Evolutionary conservation across 2,797 vertebrate species (phyloP).

Genomic region (Carcharodon carcharias): DNA sequence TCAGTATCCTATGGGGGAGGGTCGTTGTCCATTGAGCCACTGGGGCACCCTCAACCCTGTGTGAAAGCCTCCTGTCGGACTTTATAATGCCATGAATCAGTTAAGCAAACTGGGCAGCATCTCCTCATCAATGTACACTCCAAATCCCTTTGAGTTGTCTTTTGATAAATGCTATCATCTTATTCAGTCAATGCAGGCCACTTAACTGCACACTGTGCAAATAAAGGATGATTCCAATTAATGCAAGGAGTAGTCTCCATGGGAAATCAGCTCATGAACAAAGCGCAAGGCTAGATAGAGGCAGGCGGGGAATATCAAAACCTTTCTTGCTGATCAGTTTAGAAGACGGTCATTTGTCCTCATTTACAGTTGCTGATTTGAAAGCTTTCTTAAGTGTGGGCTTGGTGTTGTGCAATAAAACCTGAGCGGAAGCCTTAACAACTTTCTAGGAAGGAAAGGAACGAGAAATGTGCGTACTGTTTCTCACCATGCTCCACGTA

Average conservation of each 20-base stretch:
- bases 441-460: neutral
- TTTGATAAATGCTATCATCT: neutral
- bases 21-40: neutral
- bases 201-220: neutral
- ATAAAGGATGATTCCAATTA: neutral
- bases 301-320: neutral
- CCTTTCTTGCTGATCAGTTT: neutral
- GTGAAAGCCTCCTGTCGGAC: neutral
- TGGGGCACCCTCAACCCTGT: no score
- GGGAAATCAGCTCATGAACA: neutral
- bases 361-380: neutral
- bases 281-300: neutral
- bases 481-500: neutral
- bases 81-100: no score
- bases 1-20: neutral
- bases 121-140: neutral
- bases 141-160: neutral
- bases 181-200: neutral
- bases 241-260: neutral
- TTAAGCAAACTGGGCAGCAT: neutral
- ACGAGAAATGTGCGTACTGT: neutral
- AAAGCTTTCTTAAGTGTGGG: neutral
- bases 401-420: neutral
- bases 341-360: neutral
- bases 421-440: neutral